Evolutionary conservation across 2,888 invertebrate species (phyloP), one percentile per base, ranked within the genome.

Genomic region (Ichneumoninae sp.): DNA sequence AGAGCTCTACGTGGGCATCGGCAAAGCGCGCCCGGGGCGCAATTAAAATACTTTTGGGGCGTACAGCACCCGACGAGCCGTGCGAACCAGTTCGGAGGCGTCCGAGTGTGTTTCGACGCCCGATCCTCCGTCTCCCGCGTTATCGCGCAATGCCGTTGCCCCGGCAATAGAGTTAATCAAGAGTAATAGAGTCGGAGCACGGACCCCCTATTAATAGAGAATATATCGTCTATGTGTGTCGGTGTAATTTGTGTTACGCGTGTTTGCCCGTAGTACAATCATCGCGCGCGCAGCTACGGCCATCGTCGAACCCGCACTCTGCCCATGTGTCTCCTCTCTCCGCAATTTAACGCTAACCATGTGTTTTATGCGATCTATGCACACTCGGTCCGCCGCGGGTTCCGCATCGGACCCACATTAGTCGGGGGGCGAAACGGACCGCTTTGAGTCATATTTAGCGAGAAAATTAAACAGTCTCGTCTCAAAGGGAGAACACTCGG

Each of bases 131-230:
- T n/a, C 44, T 74, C 10, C 54, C 85, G 86, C 88, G 88, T 90
- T 89, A 90, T 88, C 89, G 83, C 80, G 72, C 86, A 88, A 89
- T 89, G 90, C 86, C 89, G 87, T 87, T 88, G 88, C 87, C 83
- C 88, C 79, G 88, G 86, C 88, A 90, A 90, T 90, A 87, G 88
- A 88, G 88, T 90, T 90, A 90, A 91, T 91, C 90, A 87, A 90
- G 87, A 90, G 90, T 91, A 90, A 91, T 91, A 90, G 88, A 90
- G 85, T 86, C 88, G 85, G 70, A 79, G 69, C 77, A 74, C 78
- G 86, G 90, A 87, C 87, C 82, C 89, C 87, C 89, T 90, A 90
- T 90, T 90, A 90, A 90, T 90, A 90, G 89, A 85, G 86, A 50
- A 83, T 85, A 82, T 72, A 83, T 76, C 83, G 80, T 79, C 76